phyloP scores from a whole-genome alignment of 2,888 invertebrate species.

The Acholoe squamosa region DNA sequence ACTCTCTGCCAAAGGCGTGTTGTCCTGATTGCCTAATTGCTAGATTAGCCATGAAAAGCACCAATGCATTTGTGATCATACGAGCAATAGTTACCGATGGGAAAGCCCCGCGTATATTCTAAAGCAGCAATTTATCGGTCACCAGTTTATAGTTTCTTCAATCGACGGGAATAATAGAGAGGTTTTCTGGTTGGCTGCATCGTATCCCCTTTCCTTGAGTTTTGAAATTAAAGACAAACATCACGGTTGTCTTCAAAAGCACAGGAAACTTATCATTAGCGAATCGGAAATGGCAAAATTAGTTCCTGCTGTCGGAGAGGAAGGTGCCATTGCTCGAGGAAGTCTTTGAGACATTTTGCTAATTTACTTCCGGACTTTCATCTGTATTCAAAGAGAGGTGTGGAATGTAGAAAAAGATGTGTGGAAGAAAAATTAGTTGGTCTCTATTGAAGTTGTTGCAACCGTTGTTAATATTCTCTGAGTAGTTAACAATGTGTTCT shows the following conservation, averaged over 20 bases:
- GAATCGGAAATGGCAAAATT: slow-evolving; percentile 10
- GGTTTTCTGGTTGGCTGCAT: not conserved
- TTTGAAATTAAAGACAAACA: slow-evolving; percentile 44
- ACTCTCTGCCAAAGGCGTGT: not conserved
- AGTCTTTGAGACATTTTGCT: too few relatives aligned
- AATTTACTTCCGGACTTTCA: too few relatives aligned
- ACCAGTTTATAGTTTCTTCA: not conserved
- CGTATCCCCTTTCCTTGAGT: not conserved
- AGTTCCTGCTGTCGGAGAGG: not conserved
- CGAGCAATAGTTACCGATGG: slow-evolving; percentile 6
- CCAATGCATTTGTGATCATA: slow-evolving; percentile 20
- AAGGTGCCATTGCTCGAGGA: too few relatives aligned
- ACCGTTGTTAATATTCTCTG: not conserved
- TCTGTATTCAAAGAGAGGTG: too few relatives aligned
- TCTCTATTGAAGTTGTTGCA: not conserved
- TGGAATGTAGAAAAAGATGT: too few relatives aligned
- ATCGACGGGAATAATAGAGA: not conserved
- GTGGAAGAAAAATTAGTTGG: not conserved
- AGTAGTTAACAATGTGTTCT: too few relatives aligned
- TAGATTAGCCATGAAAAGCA: not conserved
- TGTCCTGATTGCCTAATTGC: slow-evolving; percentile 11
- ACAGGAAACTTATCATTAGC: not conserved
- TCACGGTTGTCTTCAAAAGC: not conserved
- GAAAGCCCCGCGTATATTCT: slow-evolving; percentile 11
- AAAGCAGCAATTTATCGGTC: slow-evolving; percentile 4